These are phyloP conservation scores for Parascotia fuliginaria DNA, from an alignment of 2,888 invertebrate genomes.

Conservation along the genomic window DNA sequence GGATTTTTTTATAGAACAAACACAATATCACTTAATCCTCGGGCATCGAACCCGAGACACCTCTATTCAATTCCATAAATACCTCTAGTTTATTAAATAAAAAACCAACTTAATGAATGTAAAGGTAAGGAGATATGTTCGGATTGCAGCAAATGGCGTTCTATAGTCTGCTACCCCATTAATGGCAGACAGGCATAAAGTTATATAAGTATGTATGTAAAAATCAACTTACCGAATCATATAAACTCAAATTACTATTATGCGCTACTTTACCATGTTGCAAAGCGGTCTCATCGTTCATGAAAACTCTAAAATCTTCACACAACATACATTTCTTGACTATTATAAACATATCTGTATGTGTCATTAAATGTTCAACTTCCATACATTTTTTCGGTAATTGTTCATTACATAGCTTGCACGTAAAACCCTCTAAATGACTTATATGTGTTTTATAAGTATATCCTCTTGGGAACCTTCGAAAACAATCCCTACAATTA, in stretches of 20 bases:
- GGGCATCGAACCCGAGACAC: no score
- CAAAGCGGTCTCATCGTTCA: neutral
- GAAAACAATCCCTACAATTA: conserved; percentile 43
- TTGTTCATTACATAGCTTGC: conserved; percentile 39
- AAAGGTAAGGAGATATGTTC: no score
- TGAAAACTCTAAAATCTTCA: conserved; percentile 26
- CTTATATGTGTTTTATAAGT: conserved; percentile 31
- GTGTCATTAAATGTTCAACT: conserved; percentile 49
- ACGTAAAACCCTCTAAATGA: conserved; percentile 9
- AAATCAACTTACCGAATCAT: neutral
- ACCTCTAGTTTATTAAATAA: no score
- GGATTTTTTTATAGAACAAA: no score
- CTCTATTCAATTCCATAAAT: no score
- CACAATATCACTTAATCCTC: no score
- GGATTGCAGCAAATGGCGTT: no score
- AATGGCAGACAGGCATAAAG: no score
- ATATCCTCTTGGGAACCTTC: conserved; percentile 32
- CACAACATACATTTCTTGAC: conserved; percentile 52
- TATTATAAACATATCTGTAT: conserved; percentile 43
- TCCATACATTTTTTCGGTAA: conserved; percentile 46
- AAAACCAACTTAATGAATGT: no score
- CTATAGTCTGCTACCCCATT: no score
- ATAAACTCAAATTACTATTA: neutral
- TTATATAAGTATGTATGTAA: neutral
- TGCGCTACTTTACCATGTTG: conserved; percentile 33